These are phyloP conservation scores for Narcine bancroftii DNA, from an alignment of 2,113 vertebrate species.

Conservation along the genomic window DNA sequence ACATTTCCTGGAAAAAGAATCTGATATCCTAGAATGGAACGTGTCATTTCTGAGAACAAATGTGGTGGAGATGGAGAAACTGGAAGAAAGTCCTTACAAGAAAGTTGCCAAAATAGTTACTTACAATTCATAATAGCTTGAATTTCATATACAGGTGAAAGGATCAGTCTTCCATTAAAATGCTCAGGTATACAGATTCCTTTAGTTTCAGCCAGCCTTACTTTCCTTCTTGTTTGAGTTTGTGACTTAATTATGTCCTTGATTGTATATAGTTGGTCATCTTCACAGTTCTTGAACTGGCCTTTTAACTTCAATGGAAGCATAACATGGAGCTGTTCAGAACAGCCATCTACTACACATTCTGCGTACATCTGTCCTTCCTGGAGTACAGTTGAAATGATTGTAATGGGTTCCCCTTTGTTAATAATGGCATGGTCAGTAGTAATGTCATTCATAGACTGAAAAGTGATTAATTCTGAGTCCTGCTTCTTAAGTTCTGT, in stretches of 20 bases:
- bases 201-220: slow-evolving; percentile 49
- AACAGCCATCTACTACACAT: slow-evolving; percentile 48
- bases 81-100: too few species aligned
- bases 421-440: slow-evolving; percentile 47
- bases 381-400: slow-evolving; percentile 46
- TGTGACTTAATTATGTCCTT: slow-evolving; percentile 56
- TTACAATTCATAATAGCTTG: slow-evolving; percentile 74
- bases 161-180: slow-evolving; percentile 41
- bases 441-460: slow-evolving; percentile 44
- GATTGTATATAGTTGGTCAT: slow-evolving; percentile 50
- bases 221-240: slow-evolving; percentile 39
- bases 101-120: slow-evolving; percentile 42
- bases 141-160: slow-evolving; percentile 67
- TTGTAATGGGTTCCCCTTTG: slow-evolving; percentile 44
- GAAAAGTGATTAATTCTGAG: slow-evolving; percentile 53
- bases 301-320: slow-evolving; percentile 52
- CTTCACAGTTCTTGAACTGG: slow-evolving; percentile 50
- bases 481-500: slow-evolving; percentile 45
- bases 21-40: too few species aligned
- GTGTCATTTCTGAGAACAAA: too few species aligned
- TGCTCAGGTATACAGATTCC: not conserved
- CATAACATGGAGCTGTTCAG: slow-evolving; percentile 42
- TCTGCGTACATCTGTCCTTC: slow-evolving; percentile 43
- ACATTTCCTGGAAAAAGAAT: too few species aligned
- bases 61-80: too few species aligned